Conservation (phyloP, 1,140 invertebrate species). For the Leguminivora glycinivorella region DNA sequence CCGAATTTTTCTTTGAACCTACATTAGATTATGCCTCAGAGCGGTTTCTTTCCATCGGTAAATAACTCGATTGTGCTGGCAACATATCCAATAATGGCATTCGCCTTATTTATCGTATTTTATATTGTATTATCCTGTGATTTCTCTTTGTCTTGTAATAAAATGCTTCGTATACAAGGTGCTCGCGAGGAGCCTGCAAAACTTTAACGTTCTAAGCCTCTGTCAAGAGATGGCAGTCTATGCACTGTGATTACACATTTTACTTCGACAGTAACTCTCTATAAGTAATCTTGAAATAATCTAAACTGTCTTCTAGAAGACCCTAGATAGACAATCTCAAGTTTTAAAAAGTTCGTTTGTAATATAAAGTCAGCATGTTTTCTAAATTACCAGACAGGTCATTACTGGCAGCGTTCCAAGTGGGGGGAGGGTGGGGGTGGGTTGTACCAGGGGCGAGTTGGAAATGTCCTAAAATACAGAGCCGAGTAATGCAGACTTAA, state of each 20-base stretch:
- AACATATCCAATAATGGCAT: background rate
- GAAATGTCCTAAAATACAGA: background rate
- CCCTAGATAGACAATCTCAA: background rate
- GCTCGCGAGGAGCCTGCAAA: too few species aligned
- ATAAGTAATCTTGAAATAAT: too few species aligned
- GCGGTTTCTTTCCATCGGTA: background rate
- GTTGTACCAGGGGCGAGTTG: background rate
- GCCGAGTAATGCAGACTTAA: background rate
- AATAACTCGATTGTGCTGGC: background rate
- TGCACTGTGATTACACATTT: too few species aligned
- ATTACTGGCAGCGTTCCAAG: constrained; percentile 14
- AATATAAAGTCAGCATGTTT: constrained; percentile 4
- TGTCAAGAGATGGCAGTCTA: too few species aligned
- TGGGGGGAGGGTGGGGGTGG: background rate
- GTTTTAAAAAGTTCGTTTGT: background rate
- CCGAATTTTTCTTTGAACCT: background rate
- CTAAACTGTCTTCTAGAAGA: too few species aligned
- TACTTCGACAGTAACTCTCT: too few species aligned
- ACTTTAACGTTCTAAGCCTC: too few species aligned
- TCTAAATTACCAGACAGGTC: constrained; percentile 4
- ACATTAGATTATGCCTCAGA: background rate
- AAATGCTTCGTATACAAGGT: background rate
- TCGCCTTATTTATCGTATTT: background rate
- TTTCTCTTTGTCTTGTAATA: background rate
- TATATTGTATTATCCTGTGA: background rate